Evolutionary conservation across 2,113 vertebrate genomes (phyloP).

Genomic region (Pomatorhinus ruficollis): DNA sequence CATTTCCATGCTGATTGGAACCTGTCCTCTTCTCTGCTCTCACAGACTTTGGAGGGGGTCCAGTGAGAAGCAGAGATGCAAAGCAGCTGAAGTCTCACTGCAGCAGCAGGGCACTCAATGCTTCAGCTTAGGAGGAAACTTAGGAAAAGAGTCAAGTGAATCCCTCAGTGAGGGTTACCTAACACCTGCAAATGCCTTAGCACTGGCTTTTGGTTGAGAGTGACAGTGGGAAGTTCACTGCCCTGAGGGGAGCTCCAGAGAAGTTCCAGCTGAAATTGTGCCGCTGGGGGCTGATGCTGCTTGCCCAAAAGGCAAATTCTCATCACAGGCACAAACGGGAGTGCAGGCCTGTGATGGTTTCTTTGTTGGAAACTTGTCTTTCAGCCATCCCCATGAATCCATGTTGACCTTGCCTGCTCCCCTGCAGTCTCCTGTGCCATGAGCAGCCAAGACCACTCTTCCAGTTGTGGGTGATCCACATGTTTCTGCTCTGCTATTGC

Average conservation of each 20-base stretch:
- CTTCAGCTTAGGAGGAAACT: not conserved
- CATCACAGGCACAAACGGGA: not conserved
- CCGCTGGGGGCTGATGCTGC: not conserved
- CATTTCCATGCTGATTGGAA: not conserved
- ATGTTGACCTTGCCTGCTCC: too few species aligned
- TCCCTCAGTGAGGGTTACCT: not conserved
- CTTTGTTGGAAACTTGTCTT: not conserved
- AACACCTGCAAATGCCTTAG: not conserved
- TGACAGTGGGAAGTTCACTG: not conserved
- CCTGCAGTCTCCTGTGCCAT: fast-evolving
- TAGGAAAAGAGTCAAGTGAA: not conserved
- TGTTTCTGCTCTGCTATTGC: not conserved
- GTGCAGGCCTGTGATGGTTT: fast-evolving
- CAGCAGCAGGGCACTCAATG: fast-evolving
- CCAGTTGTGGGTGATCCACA: not conserved
- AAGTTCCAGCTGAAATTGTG: not conserved
- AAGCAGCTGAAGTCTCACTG: not conserved
- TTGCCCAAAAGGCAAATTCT: not conserved
- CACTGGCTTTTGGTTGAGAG: not conserved
- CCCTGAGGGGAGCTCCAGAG: not conserved
- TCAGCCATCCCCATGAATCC: fast-evolving
- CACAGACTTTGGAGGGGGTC: not conserved
- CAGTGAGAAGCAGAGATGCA: not conserved
- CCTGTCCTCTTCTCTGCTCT: not conserved
- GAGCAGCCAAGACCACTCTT: not conserved